Evolutionary conservation across 2,888 invertebrate species (phyloP).

Genomic region (Hecatera dysodea): DNA sequence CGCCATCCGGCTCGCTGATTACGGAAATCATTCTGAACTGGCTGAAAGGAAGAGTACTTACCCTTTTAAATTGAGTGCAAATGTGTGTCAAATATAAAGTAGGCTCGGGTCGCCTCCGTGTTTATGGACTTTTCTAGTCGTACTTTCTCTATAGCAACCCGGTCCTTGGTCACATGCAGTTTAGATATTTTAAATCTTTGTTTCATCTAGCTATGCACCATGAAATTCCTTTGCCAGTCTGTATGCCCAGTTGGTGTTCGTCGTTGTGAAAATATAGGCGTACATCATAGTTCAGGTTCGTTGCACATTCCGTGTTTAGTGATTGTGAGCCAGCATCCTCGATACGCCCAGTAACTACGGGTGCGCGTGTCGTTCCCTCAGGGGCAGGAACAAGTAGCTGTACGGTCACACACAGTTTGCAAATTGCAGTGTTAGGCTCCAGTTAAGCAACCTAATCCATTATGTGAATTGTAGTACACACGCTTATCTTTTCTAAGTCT

Average conservation of each 20-base stretch:
- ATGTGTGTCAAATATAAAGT: constrained; percentile 32
- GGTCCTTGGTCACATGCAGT: neutral
- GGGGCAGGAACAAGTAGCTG: neutral
- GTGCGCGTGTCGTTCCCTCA: neutral
- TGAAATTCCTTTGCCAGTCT: neutral
- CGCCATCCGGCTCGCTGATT: constrained; percentile 36
- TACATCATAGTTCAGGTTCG: neutral
- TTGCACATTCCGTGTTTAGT: neutral
- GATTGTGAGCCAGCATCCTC: neutral
- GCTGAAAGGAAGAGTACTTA: constrained; percentile 5
- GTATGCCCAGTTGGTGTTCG: neutral
- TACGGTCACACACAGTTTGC: neutral
- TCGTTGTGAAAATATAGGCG: neutral
- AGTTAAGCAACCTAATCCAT: neutral
- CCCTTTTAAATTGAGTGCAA: constrained; percentile 36
- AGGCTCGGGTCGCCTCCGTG: neutral
- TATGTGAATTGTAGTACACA: neutral
- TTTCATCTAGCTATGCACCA: neutral
- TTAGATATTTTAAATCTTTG: too few relatives aligned
- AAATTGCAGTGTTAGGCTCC: neutral
- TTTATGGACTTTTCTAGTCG: neutral
- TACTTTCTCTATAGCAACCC: neutral
- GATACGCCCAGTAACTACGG: neutral
- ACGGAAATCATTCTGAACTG: constrained; percentile 21
- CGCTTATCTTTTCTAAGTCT: neutral